Percentiles rank a stretch among this genome's conserved stretches.
Evolutionary conservation across 92 coral and sea anemone species (phyloP).

Genomic region (Epizoanthus ramosus): DNA sequence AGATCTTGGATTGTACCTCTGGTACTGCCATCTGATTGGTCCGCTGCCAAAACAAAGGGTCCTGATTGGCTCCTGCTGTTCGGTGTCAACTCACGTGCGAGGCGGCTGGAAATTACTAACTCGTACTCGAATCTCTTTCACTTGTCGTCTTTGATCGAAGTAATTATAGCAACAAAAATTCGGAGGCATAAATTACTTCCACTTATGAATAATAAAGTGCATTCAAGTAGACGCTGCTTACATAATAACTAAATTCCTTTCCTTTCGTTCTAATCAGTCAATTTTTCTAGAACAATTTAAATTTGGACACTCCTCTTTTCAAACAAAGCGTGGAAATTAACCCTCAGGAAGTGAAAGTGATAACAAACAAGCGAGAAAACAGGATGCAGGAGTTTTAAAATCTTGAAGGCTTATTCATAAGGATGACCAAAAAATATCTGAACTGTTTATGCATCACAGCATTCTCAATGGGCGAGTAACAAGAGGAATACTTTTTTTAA

Average conservation of each 20-base stretch:
- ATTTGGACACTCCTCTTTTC: slow-evolving; percentile 40
- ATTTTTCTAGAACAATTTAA: slow-evolving; percentile 11
- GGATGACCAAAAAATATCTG: too few relatives aligned
- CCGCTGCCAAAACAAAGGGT: neutral
- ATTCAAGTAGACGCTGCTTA: slow-evolving; percentile 14
- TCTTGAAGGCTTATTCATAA: too few relatives aligned
- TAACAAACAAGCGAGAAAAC: neutral
- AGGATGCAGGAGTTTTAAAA: neutral
- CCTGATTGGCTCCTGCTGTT: slow-evolving; percentile 16
- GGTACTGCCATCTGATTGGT: slow-evolving; percentile 34
- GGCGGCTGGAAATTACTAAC: slow-evolving; percentile 7
- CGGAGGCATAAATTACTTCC: slow-evolving; percentile 1
- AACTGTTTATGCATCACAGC: too few relatives aligned
- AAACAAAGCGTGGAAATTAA: neutral
- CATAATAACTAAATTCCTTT: neutral
- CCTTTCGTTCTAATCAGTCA: neutral
- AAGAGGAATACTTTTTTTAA: too few relatives aligned
- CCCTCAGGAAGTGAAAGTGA: slow-evolving; percentile 10
- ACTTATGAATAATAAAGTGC: neutral
- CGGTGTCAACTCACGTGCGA: slow-evolving; percentile 36
- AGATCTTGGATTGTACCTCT: slow-evolving; percentile 20
- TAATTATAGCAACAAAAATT: neutral
- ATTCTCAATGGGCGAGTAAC: too few relatives aligned
- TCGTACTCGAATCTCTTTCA: neutral
- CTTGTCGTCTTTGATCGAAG: slow-evolving; percentile 17